phyloP scores from a whole-genome alignment of 2,797 vertebrate genomes.

The Champsocephalus gunnari region DNA sequence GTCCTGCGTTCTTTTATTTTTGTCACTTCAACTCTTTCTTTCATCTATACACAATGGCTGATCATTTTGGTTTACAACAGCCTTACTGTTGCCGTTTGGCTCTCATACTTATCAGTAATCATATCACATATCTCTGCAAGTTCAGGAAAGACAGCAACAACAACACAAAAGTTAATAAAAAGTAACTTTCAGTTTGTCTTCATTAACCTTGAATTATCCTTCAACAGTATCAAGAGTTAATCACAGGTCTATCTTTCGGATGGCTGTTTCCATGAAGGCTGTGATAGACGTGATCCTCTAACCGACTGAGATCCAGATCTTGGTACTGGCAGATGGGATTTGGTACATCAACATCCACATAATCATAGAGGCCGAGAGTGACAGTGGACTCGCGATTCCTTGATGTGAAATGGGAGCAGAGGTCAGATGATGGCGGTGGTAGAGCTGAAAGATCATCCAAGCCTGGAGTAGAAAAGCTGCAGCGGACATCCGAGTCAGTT shows the following conservation, averaged over 20 bases:
- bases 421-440: slow-evolving; percentile 25
- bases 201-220: slow-evolving; percentile 1
- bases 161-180: not conserved
- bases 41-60: not conserved
- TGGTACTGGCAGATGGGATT: slow-evolving; percentile 50
- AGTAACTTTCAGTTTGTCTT: not conserved
- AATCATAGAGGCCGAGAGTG: slow-evolving; percentile 22
- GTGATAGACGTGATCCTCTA: slow-evolving; percentile 67
- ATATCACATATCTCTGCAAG: not conserved
- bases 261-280: slow-evolving; percentile 9
- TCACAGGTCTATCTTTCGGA: slow-evolving; percentile 25
- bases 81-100: not conserved
- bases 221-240: not conserved
- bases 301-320: slow-evolving; percentile 44
- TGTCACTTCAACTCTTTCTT: not conserved
- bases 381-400: slow-evolving; percentile 23
- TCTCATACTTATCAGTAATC: not conserved
- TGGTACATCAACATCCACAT: slow-evolving; percentile 42
- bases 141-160: not conserved
- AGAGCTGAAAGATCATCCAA: not conserved
- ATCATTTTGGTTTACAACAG: too few species aligned
- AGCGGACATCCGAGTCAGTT: slow-evolving; percentile 8
- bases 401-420: slow-evolving; percentile 15
- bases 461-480: slow-evolving; percentile 1
- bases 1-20: too few species aligned